phyloP scores from a whole-genome alignment of 2,797 vertebrate species.

The Myripristis jacobus region DNA sequence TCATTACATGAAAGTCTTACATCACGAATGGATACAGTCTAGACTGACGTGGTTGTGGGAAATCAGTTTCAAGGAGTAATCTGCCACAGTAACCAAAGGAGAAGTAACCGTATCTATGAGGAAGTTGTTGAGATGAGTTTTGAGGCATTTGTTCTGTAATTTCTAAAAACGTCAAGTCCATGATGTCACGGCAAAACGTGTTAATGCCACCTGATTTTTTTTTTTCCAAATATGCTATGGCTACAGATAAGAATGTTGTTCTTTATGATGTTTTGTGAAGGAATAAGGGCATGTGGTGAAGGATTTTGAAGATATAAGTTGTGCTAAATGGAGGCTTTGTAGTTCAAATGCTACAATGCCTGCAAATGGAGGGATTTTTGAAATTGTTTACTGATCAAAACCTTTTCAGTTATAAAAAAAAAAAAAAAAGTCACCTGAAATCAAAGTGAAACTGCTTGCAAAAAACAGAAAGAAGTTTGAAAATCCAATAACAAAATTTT shows the following conservation, averaged over 20 bases:
- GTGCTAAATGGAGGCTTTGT: too few species aligned
- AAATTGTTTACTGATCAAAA: too few species aligned
- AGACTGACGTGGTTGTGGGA: constrained; percentile 48
- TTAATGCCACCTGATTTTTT: constrained; percentile 43
- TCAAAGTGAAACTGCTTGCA: too few species aligned
- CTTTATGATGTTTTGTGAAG: neutral
- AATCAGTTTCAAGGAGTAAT: constrained; percentile 61
- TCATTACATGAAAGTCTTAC: neutral
- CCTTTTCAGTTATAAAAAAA: too few species aligned
- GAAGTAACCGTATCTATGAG: constrained; percentile 73
- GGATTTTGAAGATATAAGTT: too few species aligned
- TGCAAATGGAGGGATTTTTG: too few species aligned
- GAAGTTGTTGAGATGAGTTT: constrained; percentile 75
- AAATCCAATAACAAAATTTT: too few species aligned
- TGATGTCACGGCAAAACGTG: constrained; percentile 39
- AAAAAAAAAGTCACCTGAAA: too few species aligned
- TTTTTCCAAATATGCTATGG: neutral
- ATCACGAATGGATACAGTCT: constrained; percentile 9
- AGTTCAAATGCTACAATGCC: too few species aligned
- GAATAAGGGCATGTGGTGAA: too few species aligned
- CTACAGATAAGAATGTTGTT: neutral
- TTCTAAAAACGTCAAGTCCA: constrained; percentile 48
- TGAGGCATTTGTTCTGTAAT: constrained; percentile 74
- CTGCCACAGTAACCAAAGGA: constrained; percentile 64
- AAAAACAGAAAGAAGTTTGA: too few species aligned